Base-by-base conservation (phyloP, 1,140 invertebrate genomes). In the Camponotus vicinus region DNA sequence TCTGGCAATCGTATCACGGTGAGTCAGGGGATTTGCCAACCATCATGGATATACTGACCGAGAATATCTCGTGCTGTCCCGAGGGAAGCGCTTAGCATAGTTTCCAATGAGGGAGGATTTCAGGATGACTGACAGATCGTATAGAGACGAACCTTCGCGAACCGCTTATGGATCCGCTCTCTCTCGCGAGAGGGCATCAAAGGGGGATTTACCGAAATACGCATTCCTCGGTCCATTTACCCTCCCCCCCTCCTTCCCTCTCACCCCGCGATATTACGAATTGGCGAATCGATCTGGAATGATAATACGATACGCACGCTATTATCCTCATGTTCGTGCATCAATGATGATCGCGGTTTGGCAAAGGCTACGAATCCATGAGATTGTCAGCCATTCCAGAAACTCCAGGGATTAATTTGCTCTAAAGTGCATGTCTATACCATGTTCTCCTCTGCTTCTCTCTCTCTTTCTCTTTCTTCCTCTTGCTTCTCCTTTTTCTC, bases 351-450 rank as follows among this genome's bases (percentile, higher is more conserved):
- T 71, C 15, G 66, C n/a, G 63, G 73, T 61, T 71, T 64, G 37
- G 61, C 52, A 75, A 78, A 89, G 89, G 86, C 86, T 89, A 83
- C 63, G 87, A 88, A 91, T 89, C 91, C 86, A 86, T 92, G 92
- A 92, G 92, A 94, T 94, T 93, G 93, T 93, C 93, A 92, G 92
- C 89, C 92, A 92, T 91, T 87, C 91, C 86, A 87, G 85, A 89
- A 18, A 18, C 93, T 93, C 91, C 77, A 77, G 91, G 92, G 92
- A 95, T 94, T 94, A 94, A 94, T 91, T 92, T 90, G 85, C 87
- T 79, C 76, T 87, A 93, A 92, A 94, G 94, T 94, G 93, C 92
- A 87, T 86, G 89, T 88, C 85, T 83, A 82, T 52, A 52, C 5
- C 75, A 75, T 85, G 61, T 61, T 63, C 82, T 71, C 57, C 71